These are phyloP conservation scores for Pararge aegeria DNA, from an alignment of 1,140 invertebrate species.

Conservation along the genomic window DNA sequence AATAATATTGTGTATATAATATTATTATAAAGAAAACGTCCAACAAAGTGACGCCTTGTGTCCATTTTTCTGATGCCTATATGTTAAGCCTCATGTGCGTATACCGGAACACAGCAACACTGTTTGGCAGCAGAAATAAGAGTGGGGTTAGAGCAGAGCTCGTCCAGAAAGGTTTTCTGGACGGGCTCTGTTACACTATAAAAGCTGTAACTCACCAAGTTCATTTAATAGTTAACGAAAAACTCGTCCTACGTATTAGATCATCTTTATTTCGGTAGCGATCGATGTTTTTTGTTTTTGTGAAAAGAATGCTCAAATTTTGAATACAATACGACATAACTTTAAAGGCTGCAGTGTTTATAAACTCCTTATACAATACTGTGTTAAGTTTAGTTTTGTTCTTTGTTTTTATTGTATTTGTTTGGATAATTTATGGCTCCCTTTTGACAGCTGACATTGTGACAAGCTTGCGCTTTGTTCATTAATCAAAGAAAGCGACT, in stretches of 20 bases:
- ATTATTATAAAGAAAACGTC: too few species aligned
- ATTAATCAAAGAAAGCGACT: slow-evolving; percentile 43
- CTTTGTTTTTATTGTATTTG: slow-evolving; percentile 32
- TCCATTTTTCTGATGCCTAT: too few species aligned
- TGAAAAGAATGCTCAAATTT: too few species aligned
- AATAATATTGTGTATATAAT: too few species aligned
- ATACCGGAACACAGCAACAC: too few species aligned
- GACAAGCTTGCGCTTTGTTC: slow-evolving; percentile 34
- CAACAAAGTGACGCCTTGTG: too few species aligned
- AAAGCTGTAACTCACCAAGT: neutral
- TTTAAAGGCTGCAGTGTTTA: slow-evolving; percentile 4
- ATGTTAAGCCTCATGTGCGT: too few species aligned
- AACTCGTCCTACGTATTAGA: neutral
- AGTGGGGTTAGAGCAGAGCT: too few species aligned
- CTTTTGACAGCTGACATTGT: slow-evolving; percentile 44
- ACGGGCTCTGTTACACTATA: too few species aligned
- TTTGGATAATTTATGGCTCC: slow-evolving; percentile 39
- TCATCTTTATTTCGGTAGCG: slow-evolving; percentile 9
- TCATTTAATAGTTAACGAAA: neutral
- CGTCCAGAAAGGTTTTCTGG: too few species aligned
- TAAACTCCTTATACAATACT: slow-evolving; percentile 17
- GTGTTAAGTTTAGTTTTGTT: slow-evolving; percentile 27
- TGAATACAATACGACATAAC: slow-evolving; percentile 12
- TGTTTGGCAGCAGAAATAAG: too few species aligned
- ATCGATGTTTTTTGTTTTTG: slow-evolving; percentile 2